Base-by-base conservation (phyloP, 2,888 invertebrate genomes). In the Nephrotoma guestfalica region DNA sequence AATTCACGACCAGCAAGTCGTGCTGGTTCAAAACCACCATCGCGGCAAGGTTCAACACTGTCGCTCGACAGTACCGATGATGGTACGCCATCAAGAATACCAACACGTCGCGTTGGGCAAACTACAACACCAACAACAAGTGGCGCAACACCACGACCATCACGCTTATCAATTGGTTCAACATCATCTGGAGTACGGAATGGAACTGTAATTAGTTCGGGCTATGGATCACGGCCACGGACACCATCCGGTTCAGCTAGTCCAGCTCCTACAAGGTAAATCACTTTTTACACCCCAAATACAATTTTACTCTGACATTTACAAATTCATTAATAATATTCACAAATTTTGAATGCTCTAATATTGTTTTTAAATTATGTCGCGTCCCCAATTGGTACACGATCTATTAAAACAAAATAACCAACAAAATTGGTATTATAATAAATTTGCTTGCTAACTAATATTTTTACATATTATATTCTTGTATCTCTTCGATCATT, bases 11-110 rank as follows among this genome's bases (percentile, higher is more conserved):
- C 97, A 84, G 95, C 96, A 45, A 97, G 97, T 88, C 93, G 97
- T 89, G 94, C 96, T 87, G 97, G 97, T 87, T 97, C 97, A 88
- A 97, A 98, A 91, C 98, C 98, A 88, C 96, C 97, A 40, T 98
- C 98, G 88, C 94, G 98, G 89, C 97, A 98, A 90, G 98, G 98
- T 88, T 98, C 98, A 85, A 97, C 97, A 90, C 94, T 97, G 88
- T 97, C 97, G 84, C 92, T 97, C 88, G 97, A 97, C 91, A 96
- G 97, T 91, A 96, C 96, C 91, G 97, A 97, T 96, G 96, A 96
- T 91, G 96, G 96, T 89, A 94, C 94, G 85, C 96, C 96, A 84
- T 96, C 95, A 88, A 95, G 97, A 90, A 97, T 97, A 91, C 97
- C 97, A 87, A 93, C 94, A 92, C 93, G 95, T 87, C 94, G 95